These are phyloP conservation scores for Propithecus deckenii DNA, from an alignment of 2,797 vertebrate species.

Conservation along the genomic window DNA sequence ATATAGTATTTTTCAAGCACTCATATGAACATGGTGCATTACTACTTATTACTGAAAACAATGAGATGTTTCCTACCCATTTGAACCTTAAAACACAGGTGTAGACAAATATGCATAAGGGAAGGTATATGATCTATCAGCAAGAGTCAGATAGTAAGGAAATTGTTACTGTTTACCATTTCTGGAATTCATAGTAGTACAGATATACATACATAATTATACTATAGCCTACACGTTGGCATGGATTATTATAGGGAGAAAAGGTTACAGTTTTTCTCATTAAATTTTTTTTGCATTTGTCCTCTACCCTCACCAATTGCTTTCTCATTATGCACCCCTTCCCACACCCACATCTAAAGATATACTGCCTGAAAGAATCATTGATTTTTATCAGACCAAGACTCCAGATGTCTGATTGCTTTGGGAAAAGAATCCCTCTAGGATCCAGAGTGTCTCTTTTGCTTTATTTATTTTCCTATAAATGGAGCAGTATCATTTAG, in stretches of 20 bases:
- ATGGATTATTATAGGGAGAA: neutral
- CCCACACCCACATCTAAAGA: slow-evolving; percentile 34
- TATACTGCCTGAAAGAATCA: slow-evolving; percentile 63
- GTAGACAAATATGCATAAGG: neutral
- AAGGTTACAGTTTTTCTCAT: slow-evolving; percentile 4
- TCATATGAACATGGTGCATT: neutral
- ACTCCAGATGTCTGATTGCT: slow-evolving; percentile 58
- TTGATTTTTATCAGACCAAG: slow-evolving; percentile 71
- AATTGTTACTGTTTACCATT: slow-evolving; percentile 25
- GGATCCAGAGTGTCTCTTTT: neutral
- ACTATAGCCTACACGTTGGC: neutral
- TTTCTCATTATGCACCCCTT: neutral
- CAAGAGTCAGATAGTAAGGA: neutral
- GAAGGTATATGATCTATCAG: neutral
- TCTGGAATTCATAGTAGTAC: slow-evolving; percentile 14
- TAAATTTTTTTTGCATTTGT: neutral
- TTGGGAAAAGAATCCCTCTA: slow-evolving; percentile 44
- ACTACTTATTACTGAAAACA: slow-evolving; percentile 4
- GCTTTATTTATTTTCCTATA: slow-evolving; percentile 67
- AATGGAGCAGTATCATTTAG: slow-evolving; percentile 27
- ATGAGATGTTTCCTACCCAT: neutral
- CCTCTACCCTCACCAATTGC: neutral
- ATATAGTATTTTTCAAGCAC: neutral
- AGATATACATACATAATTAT: slow-evolving; percentile 25
- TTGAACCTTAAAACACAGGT: neutral